Evolutionary conservation across 2,888 invertebrate genomes (phyloP), one percentile per base, ranked within the genome.

Genomic region (Mycalesis mineus): DNA sequence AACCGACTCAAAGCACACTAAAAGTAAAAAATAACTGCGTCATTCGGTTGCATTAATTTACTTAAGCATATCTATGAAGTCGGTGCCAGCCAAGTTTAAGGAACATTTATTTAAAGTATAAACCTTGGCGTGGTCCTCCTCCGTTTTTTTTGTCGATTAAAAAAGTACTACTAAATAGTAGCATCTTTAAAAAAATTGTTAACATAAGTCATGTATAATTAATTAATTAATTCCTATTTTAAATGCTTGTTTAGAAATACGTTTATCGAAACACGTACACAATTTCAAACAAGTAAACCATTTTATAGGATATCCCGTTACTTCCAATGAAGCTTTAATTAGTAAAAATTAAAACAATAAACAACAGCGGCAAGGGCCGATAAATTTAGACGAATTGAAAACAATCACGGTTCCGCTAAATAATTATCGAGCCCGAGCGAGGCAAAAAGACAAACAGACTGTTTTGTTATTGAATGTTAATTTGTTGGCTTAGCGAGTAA

Each of bases 401-500:
- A 69, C 68, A 70, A 71, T 68, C 66, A 60, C 64, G 55, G 67
- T 66, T 70, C 70, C 70, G 71, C 64, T 69, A 68, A 69, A 67
- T 68, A 71, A 70, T 71, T 65, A 67, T 64, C 63, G 61, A 63
- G 65, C 57, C 57, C 47, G 65, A 62, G 57, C 60, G 57, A 62
- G 62, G 62, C 77, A 83, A 84, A 80, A 82, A 75, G 82, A 81
- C 82, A 76, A 74, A 71, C 74, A 66, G 55, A 66, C 58, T 75
- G 75, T 73, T 76, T 74, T 74, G 73, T 73, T 73, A 70, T 68
- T 68, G 64, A 63, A 66, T 66, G 73, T 73, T 74, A 78, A 85
- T 84, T 83, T 83, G 87, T 84, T 83, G 75, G 80, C 80, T 77
- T 80, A 77, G 74, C 74, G 72, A 70, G 77, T 82, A 81, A 87